Evolutionary conservation across 1,140 invertebrate genomes (phyloP).

Genomic region (Apis dorsata): DNA sequence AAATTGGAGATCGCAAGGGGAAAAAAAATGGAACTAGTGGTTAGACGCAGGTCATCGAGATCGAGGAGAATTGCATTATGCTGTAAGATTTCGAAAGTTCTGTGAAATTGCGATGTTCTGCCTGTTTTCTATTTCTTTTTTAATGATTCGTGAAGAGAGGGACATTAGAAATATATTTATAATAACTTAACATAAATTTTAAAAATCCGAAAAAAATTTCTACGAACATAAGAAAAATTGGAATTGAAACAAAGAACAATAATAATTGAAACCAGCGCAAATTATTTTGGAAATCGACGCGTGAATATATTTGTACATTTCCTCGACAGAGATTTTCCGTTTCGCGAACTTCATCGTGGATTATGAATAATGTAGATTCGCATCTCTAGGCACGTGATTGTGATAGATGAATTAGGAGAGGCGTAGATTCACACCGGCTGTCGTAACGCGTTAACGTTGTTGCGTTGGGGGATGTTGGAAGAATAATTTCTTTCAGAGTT

Average conservation of each 20-base stretch:
- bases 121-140: neutral
- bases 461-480: no score
- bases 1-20: neutral
- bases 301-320: neutral
- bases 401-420: slow-evolving; percentile 6
- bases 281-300: slow-evolving; percentile 13
- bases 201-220: neutral
- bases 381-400: neutral
- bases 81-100: neutral
- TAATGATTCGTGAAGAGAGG: neutral
- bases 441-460: neutral
- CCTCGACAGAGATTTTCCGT: neutral
- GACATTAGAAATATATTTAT: no score
- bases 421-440: neutral
- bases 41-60: neutral
- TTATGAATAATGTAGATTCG: slow-evolving; percentile 13
- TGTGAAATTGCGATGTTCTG: neutral
- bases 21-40: neutral
- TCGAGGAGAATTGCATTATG: neutral
- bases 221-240: neutral
- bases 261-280: no score
- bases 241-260: neutral
- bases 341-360: neutral
- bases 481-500: neutral
- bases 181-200: no score